A percentile compares a stretch with the other conserved stretches of the same genome.
These are phyloP conservation scores for Panthera leo DNA, from an alignment of 2,113 vertebrate genomes.

Conservation along the genomic window DNA sequence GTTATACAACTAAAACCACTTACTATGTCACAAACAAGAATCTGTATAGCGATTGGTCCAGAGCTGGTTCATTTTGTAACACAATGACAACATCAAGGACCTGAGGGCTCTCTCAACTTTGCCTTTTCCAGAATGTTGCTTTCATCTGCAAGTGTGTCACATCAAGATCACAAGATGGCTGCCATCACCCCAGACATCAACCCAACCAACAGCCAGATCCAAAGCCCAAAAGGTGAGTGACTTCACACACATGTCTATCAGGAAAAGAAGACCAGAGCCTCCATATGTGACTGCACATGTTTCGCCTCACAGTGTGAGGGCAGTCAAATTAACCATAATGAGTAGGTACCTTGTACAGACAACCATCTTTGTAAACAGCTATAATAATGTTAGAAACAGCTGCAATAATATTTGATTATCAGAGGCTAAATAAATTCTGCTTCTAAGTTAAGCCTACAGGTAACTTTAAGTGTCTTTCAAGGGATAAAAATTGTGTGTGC, in stretches of 20 bases:
- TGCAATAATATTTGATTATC: background rate
- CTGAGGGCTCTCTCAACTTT: background rate
- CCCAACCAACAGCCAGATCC: background rate
- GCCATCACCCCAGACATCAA: background rate
- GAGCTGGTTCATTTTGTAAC: background rate
- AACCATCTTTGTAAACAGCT: background rate
- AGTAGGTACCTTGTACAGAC: background rate
- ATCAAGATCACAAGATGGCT: background rate
- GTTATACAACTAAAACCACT: background rate
- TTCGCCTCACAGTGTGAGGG: background rate
- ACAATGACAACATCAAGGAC: background rate
- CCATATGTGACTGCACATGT: background rate
- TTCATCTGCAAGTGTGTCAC: background rate
- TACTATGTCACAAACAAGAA: background rate
- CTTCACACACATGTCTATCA: background rate
- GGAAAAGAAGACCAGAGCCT: background rate
- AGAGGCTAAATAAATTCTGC: conserved; percentile 4
- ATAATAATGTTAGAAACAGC: background rate
- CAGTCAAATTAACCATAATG: background rate
- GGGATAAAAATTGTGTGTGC: background rate
- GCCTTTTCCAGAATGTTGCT: background rate
- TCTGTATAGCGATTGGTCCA: background rate
- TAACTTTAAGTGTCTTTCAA: background rate
- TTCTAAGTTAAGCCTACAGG: background rate
- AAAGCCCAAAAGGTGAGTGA: background rate